Base-by-base conservation (phyloP, 2,797 vertebrate genomes). In the Acanthurus lineatus region DNA sequence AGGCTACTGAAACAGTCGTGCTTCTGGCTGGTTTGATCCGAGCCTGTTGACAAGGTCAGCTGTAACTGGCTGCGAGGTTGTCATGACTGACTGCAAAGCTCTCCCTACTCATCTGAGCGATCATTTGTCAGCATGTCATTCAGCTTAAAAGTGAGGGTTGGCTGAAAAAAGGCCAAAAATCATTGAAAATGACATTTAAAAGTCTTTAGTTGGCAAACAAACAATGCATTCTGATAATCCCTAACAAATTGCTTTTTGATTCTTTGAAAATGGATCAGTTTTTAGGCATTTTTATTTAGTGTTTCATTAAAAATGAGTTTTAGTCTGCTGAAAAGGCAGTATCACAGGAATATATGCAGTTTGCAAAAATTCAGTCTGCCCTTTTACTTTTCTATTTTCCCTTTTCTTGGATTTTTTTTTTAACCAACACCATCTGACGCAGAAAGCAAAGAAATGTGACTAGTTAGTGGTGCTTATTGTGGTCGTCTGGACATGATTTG, bases 31-130 rank as follows among this genome's bases (percentile, higher is more conserved):
- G 76, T 85, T 89, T 89, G 86, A 92, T 86, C 69, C 2, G 5
- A 76, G 70, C 74, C 75, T 59, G 90, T 53, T 90, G 90, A 92
- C 89, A 92, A 83, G 91, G 91, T 92, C 90, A 82, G 86, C 69
- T 88, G 90, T 90, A 90, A 85, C 86, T 40, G 79, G 68, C 81
- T 73, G 77, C 77, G 82, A 81, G 87, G 69, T 71, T 87, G 90
- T 85, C 87, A 89, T 81, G 89, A 90, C 77, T 85, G 90, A 89
- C 87, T 88, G 88, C 85, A 80, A 61, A 88, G 57, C 49, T 12
- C 83, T 86, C 64, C 73, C 48, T 78, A 81, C 71, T 88, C 90
- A 84, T 93, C 89, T 80, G 80, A 44, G 71, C 82, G 76, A 86
- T 90, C 80, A 84, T 91, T 86, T 88, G 88, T 91, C 88, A 85